Evolutionary conservation across 2,113 vertebrate genomes (phyloP).

Genomic region (Xiphorhynchus elegans): DNA sequence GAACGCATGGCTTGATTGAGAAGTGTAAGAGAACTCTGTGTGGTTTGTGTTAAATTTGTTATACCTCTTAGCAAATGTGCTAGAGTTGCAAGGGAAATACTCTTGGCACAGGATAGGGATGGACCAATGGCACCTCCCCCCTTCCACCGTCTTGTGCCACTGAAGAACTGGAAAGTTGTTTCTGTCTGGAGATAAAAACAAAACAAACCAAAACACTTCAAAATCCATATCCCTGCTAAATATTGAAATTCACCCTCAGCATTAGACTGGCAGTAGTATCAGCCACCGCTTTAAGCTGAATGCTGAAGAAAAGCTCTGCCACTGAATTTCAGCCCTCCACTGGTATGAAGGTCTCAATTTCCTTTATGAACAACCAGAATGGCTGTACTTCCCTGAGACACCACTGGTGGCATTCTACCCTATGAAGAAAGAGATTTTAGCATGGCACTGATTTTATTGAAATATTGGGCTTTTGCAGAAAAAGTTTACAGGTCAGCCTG

Average conservation of each 20-base stretch:
- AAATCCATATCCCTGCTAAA: not conserved
- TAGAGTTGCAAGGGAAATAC: not conserved
- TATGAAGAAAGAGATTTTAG: not conserved
- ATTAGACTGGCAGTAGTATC: not conserved
- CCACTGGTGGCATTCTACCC: not conserved
- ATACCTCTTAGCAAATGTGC: not conserved
- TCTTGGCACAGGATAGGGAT: not conserved
- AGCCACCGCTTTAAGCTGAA: not conserved
- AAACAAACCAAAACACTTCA: not conserved
- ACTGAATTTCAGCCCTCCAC: not conserved
- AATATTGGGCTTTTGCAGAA: not conserved
- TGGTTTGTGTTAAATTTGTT: not conserved
- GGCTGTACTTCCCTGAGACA: not conserved
- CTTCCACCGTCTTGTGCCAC: accelerated
- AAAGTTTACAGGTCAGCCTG: not conserved
- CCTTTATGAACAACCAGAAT: not conserved
- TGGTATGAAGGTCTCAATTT: not conserved
- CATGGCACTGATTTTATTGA: not conserved
- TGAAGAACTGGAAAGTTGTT: not conserved
- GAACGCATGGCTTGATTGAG: not conserved
- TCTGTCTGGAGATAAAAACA: not conserved
- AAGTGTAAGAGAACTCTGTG: not conserved
- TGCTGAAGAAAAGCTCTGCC: not conserved
- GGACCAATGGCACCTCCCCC: not conserved
- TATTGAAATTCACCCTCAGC: not conserved